Base-by-base conservation (phyloP, 2,797 vertebrate species). In the Mycteria americana region DNA sequence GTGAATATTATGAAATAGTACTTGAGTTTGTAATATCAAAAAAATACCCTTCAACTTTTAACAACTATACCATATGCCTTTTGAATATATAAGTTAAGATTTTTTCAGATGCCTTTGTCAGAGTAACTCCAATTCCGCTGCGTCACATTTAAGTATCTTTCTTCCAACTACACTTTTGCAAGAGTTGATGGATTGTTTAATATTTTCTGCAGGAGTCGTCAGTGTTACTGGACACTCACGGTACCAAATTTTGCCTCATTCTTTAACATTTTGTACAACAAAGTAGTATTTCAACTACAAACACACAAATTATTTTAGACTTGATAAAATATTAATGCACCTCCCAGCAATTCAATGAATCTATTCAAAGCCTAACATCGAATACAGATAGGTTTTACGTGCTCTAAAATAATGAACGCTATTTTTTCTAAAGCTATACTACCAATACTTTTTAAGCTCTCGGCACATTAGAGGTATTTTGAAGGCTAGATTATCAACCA, bases 321-420 rank as follows among this genome's bases (percentile, higher is more conserved):
- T 46, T 92, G 43, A 79, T 76, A 62, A 96, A 95, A 82, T 45
- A 94, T 56, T 89, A 89, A 89, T 18, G 31, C 35, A 89, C 35
- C 9, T 91, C 43, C 39, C 37, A 94, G 83, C 74, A 91, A 80
- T 21, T 85, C 81, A 64, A 64, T 35, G 3, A 68, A 53, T 57
- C 56, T 92, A 53, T 60, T 84, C 89, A 87, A 45, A 91, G 72
- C 7, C 6, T 3, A 96, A 77, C 53, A 85, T 60, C 60, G 83
- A 88, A 92, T 25, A 86, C 17, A 62, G 13, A 37, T 37, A 37
- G 37, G 37, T 37, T 37, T 37, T 37, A 37, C 37, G 37, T 37
- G 37, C 37, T 37, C 37, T 37, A 37, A 37, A 37, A 37, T 37
- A 67, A 85, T 1, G 35, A 93, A 88, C 2, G 8, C 6, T 43